Evolutionary conservation across 2,888 invertebrate species (phyloP).

Genomic region (Cactoblastis cactorum): DNA sequence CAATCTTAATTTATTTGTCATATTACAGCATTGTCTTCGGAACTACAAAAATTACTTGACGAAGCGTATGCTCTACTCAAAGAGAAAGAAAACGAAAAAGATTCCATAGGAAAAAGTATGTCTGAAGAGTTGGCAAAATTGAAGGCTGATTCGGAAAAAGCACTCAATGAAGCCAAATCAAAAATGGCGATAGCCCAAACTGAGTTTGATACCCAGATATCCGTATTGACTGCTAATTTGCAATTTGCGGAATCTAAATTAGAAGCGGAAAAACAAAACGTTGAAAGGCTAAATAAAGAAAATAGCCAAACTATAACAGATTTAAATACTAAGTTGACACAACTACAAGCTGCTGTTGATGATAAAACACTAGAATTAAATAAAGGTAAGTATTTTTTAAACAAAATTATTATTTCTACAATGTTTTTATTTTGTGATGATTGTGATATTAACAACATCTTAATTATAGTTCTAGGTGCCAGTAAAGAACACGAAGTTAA

Average conservation of each 20-base stretch:
- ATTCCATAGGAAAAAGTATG: conserved; percentile 71
- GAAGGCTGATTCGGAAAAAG: conserved; percentile 73
- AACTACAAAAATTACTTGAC: conserved; percentile 71
- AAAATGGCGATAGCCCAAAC: conserved; percentile 83
- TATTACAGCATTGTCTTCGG: conserved; percentile 67
- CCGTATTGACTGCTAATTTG: conserved; percentile 72
- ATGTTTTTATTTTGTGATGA: neutral
- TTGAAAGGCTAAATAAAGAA: conserved; percentile 69
- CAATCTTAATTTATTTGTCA: conserved; percentile 9
- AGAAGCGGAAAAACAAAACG: conserved; percentile 65
- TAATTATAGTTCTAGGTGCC: conserved; percentile 59
- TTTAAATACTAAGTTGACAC: conserved; percentile 62
- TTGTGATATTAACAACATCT: neutral
- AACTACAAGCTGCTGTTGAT: conserved; percentile 71
- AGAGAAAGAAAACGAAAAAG: conserved; percentile 74
- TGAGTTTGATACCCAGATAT: conserved; percentile 80
- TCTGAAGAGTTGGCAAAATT: conserved; percentile 65
- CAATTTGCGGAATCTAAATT: conserved; percentile 74
- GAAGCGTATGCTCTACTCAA: conserved; percentile 74
- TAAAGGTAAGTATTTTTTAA: conserved; percentile 52
- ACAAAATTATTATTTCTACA: neutral
- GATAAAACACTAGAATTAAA: conserved; percentile 73
- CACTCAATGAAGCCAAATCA: conserved; percentile 75
- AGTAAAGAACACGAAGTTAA: conserved; percentile 73
- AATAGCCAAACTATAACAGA: conserved; percentile 71